phyloP scores from a whole-genome alignment of 2,113 vertebrate genomes.

The Coturnix japonica region DNA sequence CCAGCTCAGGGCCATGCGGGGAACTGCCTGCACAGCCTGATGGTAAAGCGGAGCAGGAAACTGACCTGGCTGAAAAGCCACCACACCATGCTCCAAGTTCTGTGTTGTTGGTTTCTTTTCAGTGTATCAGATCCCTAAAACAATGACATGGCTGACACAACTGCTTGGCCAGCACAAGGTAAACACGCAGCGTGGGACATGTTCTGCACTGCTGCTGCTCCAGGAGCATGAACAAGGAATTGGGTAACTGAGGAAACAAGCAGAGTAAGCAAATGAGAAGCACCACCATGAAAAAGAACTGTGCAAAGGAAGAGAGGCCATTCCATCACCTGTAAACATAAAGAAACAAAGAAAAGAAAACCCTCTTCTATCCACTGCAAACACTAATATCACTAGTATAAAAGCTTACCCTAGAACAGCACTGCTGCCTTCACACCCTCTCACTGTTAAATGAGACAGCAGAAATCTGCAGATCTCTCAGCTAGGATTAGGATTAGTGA shows the following conservation, averaged over 20 bases:
- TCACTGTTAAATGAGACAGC: neutral
- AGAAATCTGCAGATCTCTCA: neutral
- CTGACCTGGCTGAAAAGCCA: neutral
- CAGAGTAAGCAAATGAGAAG: neutral
- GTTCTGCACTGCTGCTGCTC: neutral
- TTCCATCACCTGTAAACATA: neutral
- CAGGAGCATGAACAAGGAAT: neutral
- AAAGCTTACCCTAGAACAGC: fast-evolving
- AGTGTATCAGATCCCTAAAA: neutral
- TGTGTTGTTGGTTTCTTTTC: neutral
- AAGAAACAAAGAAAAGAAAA: neutral
- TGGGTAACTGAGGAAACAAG: neutral
- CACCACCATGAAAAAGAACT: neutral
- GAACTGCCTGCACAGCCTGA: neutral
- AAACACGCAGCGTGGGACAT: neutral
- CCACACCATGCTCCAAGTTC: neutral
- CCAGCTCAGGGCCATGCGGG: neutral
- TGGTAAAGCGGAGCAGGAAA: neutral
- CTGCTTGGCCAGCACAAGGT: neutral
- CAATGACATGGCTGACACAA: neutral
- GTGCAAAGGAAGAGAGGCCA: neutral
- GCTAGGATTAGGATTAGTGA: neutral
- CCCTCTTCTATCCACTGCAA: neutral
- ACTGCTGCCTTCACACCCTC: neutral
- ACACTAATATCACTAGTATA: neutral